phyloP scores from a whole-genome alignment of 1,140 invertebrate genomes.

The Listronotus oregonensis region DNA sequence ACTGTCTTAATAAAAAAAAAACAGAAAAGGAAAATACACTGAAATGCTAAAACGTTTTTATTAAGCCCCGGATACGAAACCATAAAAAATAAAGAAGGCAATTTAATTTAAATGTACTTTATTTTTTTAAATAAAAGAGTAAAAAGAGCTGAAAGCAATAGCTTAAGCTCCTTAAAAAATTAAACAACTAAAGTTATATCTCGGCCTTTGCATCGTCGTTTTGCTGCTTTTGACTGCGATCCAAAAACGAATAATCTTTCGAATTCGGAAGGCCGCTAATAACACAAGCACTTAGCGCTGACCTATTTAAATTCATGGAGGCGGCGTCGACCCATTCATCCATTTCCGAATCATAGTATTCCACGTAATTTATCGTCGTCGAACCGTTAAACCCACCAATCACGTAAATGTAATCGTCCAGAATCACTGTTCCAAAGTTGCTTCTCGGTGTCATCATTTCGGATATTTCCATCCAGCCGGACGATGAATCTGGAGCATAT shows the following conservation, averaged over 20 bases:
- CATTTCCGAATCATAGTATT: constrained; percentile 71
- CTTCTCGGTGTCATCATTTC: constrained; percentile 78
- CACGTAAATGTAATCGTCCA: constrained; percentile 72
- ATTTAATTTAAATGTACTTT: too few relatives aligned
- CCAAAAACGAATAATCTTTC: constrained; percentile 56
- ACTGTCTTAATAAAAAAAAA: too few relatives aligned
- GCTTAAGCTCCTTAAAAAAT: too few relatives aligned
- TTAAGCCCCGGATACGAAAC: too few relatives aligned
- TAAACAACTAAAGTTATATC: neutral
- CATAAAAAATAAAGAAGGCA: too few relatives aligned
- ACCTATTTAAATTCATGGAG: constrained; percentile 72
- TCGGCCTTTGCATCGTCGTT: constrained; percentile 16
- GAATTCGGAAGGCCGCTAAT: constrained; percentile 64
- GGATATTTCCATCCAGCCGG: constrained; percentile 62
- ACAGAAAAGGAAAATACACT: too few relatives aligned
- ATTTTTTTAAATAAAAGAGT: too few relatives aligned
- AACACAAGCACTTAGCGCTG: constrained; percentile 69
- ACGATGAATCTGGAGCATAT: constrained; percentile 41
- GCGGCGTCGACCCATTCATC: constrained; percentile 72
- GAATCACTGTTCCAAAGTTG: constrained; percentile 73
- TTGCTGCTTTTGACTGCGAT: constrained; percentile 20
- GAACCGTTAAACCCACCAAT: constrained; percentile 76
- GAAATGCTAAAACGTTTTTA: too few relatives aligned
- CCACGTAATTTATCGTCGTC: constrained; percentile 70
- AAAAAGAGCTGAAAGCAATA: too few relatives aligned